Evolutionary conservation across 2,888 invertebrate species (phyloP).

Genomic region (Euplexia lucipara): DNA sequence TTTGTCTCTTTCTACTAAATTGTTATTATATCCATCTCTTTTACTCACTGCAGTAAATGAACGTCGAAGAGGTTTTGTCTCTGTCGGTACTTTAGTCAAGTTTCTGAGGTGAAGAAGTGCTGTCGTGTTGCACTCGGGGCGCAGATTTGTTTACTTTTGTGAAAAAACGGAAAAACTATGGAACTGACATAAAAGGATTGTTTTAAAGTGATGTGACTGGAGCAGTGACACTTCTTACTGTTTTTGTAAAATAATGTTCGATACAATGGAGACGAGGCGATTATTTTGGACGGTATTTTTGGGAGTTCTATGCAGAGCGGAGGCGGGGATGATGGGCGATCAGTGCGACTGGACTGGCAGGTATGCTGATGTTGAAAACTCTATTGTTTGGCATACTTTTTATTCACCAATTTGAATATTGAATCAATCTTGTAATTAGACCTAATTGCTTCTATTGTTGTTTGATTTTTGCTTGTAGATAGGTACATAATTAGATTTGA

Average conservation of each 20-base stretch:
- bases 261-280: conserved; percentile 78
- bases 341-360: conserved; percentile 94
- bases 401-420: conserved; percentile 44
- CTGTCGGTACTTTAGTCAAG: conserved; percentile 71
- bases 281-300: conserved; percentile 85
- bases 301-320: conserved; percentile 82
- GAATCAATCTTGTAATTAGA: conserved; percentile 44
- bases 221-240: conserved; percentile 52
- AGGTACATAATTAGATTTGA: not conserved
- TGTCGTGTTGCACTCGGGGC: conserved; percentile 63
- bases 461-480: conserved; percentile 13
- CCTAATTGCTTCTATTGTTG: conserved; percentile 30
- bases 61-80: conserved; percentile 52
- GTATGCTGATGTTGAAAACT: conserved; percentile 83
- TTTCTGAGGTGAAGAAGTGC: conserved; percentile 65
- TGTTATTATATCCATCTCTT: conserved; percentile 74
- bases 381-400: conserved; percentile 70
- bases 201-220: conserved; percentile 74
- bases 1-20: conserved; percentile 56
- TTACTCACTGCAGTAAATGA: conserved; percentile 63
- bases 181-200: conserved; percentile 60
- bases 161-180: conserved; percentile 52
- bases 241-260: conserved; percentile 62
- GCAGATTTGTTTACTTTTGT: conserved; percentile 76
- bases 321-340: conserved; percentile 92